phyloP scores from a whole-genome alignment of 2,888 invertebrate species.

The Ectemnius cavifrons region DNA sequence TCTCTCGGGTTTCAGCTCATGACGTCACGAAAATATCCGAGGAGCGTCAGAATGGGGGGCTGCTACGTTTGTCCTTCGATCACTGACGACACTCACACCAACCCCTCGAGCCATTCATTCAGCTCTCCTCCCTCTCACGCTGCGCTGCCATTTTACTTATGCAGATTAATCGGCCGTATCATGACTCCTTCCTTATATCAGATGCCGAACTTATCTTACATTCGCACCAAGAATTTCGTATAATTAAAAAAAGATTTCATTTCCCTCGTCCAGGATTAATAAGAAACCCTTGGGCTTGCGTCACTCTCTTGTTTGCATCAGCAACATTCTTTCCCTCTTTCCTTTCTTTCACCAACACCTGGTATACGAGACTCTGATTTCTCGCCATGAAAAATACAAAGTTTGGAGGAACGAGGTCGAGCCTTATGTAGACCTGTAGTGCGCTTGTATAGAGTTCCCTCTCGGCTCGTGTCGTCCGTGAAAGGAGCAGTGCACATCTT shows the following conservation, averaged over 20 bases:
- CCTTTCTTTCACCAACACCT: not conserved
- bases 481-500: too few relatives aligned
- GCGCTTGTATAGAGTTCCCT: too few relatives aligned
- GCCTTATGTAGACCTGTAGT: too few relatives aligned
- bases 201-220: constrained; percentile 12
- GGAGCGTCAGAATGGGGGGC: constrained; percentile 32
- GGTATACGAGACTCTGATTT: not conserved
- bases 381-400: too few relatives aligned
- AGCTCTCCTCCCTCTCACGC: constrained; percentile 19
- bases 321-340: too few relatives aligned
- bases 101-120: constrained; percentile 52
- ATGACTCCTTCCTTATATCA: not conserved
- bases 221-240: too few relatives aligned
- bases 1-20: constrained; percentile 35
- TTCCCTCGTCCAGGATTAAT: too few relatives aligned
- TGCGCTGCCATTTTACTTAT: constrained; percentile 55
- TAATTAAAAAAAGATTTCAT: too few relatives aligned
- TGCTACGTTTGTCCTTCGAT: constrained; percentile 49
- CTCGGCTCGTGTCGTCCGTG: too few relatives aligned
- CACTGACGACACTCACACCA: constrained; percentile 39
- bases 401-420: too few relatives aligned
- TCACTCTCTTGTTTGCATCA: too few relatives aligned
- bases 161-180: constrained; percentile 14
- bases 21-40: constrained; percentile 68
- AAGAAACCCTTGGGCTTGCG: too few relatives aligned